Evolutionary conservation across 2,113 vertebrate genomes (phyloP), one percentile per base, ranked within the genome.

Genomic region (Phainopepla nitens): DNA sequence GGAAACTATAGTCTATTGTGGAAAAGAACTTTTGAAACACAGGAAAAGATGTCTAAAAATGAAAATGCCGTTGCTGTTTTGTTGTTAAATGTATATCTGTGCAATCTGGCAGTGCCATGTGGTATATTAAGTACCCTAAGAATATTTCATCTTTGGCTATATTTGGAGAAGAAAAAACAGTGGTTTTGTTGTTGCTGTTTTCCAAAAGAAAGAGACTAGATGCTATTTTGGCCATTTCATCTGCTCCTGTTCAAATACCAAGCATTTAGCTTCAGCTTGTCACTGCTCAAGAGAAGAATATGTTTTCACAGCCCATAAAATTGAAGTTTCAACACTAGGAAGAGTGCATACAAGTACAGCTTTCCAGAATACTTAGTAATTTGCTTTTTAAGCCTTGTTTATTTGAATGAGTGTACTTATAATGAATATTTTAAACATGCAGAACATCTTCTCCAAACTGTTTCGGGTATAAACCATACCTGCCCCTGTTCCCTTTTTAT

Each of bases 191-290:
- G 70, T 85, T 86, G 41, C 68, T 89, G 41, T 22, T 87, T 93
- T 66, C 60, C 50, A 68, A 89, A 94, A 44, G n/a, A 81, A 94
- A 95, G 72, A 82, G 23, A 89, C 61, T 85, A 85, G 69, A 76
- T 89, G 45, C 65, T 91, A 85, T 94, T 96, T 92, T 87, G 75
- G 82, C 75, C 0, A 0, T 50, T 96, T 95, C 78, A 82, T 71
- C 65, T 89, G 81, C 65, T 92, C 69, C 77, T 95, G 65, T 87
- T 87, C 81, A 96, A 91, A 89, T 84, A 87, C 62, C 93, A 95
- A 69, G 50, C 70, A 82, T 79, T 78, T 81, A 82, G 75, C 36
- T 62, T 88, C 47, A 91, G 54, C 42, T 58, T 73, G 68, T 44
- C 68, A 70, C 42, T 90, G 82, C 56, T 80, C 58, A 80, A 65